A percentile compares a stretch with the other conserved stretches of the same genome.
Conservation (phyloP, 2,888 invertebrate genomes). For the Drosophila pegasa region DNA sequence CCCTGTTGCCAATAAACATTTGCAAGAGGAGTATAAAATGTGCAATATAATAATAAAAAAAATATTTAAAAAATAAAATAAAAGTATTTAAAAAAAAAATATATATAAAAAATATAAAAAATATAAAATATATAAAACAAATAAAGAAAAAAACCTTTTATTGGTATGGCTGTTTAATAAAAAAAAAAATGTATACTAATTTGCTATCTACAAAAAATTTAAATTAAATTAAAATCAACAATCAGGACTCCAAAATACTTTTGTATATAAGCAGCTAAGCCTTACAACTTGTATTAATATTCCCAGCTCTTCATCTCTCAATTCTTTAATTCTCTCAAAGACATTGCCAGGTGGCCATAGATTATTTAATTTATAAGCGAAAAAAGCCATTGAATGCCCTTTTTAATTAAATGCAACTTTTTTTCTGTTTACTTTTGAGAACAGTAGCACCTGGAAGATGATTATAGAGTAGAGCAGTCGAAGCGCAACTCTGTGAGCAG, state of each 20-base stretch:
- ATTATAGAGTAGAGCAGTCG: slow-evolving; percentile 4
- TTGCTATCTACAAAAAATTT: background rate
- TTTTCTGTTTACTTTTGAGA: slow-evolving; percentile 26
- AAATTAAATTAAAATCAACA: background rate
- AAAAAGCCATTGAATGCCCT: background rate
- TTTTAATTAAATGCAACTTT: background rate
- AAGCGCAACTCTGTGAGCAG: slow-evolving; percentile 1
- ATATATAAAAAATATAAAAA: background rate
- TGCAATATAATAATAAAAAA: background rate
- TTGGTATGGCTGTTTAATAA: no score
- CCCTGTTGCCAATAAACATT: background rate
- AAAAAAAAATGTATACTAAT: no score
- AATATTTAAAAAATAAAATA: background rate
- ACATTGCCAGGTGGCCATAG: background rate
- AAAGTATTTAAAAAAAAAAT: background rate
- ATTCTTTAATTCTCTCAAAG: background rate
- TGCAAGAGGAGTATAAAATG: background rate
- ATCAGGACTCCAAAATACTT: no score
- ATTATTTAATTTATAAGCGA: slow-evolving; percentile 12
- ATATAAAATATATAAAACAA: no score
- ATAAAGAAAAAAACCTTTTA: no score
- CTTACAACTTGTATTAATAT: background rate
- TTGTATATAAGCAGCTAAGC: no score
- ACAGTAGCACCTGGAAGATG: slow-evolving; percentile 28
- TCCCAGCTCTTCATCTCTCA: background rate